Evolutionary conservation across 2,113 vertebrate species (phyloP).

Genomic region (Trichechus manatus): DNA sequence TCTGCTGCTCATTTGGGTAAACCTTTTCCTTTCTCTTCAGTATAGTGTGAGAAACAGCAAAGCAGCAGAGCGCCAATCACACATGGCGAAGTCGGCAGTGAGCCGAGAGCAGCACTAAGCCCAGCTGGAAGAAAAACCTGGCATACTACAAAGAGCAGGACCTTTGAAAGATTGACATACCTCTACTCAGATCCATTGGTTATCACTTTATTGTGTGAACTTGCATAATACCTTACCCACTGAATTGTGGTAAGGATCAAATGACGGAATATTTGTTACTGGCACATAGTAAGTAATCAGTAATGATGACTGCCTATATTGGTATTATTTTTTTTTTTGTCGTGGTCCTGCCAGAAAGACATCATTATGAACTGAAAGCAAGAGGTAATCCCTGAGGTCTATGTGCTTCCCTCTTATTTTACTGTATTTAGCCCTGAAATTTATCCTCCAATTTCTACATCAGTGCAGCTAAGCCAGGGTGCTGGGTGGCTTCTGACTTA

Average conservation of each 20-base stretch:
- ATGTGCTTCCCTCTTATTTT: not conserved
- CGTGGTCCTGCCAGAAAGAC: not conserved
- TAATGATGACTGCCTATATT: not conserved
- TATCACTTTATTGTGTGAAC: not conserved
- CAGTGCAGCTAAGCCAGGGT: not conserved
- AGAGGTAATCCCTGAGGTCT: not conserved
- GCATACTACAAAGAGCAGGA: not conserved
- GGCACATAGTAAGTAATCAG: not conserved
- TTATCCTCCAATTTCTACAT: not conserved
- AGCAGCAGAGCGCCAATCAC: not conserved
- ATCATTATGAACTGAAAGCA: not conserved
- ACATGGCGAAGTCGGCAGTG: accelerated
- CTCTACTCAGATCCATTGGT: not conserved
- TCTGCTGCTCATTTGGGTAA: not conserved
- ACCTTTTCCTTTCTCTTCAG: not conserved
- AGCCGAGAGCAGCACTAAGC: not conserved
- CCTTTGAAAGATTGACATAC: not conserved
- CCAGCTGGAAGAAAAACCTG: not conserved
- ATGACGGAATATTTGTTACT: not conserved
- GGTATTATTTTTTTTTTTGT: not conserved
- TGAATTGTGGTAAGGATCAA: not conserved
- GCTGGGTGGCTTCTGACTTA: not conserved
- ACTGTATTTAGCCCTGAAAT: not conserved
- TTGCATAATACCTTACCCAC: not conserved
- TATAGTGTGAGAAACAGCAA: not conserved